Conservation (phyloP, 2,113 vertebrate genomes). For the Odocoileus hemionus region DNA sequence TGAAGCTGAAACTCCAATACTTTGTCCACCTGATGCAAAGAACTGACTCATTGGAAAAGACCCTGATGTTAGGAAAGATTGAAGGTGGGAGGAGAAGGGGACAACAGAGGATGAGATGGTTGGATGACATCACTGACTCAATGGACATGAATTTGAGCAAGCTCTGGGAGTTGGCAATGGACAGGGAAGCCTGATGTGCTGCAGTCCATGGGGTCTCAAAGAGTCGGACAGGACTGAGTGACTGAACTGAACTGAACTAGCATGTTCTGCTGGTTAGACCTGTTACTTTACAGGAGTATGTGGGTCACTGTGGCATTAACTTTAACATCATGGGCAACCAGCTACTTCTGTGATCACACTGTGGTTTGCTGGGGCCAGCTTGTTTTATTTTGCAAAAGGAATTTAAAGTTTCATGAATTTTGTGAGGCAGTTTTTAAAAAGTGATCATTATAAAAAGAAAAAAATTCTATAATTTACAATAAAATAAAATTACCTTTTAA, state of each 20-base stretch:
- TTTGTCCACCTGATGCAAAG: not conserved
- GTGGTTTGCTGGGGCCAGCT: not conserved
- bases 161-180: not conserved
- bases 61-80: not conserved
- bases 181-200: not conserved
- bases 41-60: not conserved
- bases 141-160: not conserved
- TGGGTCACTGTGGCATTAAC: not conserved
- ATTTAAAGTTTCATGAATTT: conserved; percentile 18
- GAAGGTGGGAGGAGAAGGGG: not conserved
- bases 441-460: not conserved
- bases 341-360: not conserved
- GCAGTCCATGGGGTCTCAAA: not conserved
- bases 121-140: not conserved
- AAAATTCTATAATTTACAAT: not conserved
- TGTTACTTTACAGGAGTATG: not conserved
- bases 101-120: not conserved
- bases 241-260: not conserved
- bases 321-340: not conserved
- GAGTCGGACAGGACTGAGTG: not conserved
- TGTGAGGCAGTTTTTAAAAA: not conserved
- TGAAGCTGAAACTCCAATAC: not conserved
- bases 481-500: not conserved
- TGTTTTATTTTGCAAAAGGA: not conserved
- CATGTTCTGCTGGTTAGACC: not conserved